These are phyloP conservation scores for Psophia crepitans DNA, from an alignment of 2,113 vertebrate species.

Conservation along the genomic window DNA sequence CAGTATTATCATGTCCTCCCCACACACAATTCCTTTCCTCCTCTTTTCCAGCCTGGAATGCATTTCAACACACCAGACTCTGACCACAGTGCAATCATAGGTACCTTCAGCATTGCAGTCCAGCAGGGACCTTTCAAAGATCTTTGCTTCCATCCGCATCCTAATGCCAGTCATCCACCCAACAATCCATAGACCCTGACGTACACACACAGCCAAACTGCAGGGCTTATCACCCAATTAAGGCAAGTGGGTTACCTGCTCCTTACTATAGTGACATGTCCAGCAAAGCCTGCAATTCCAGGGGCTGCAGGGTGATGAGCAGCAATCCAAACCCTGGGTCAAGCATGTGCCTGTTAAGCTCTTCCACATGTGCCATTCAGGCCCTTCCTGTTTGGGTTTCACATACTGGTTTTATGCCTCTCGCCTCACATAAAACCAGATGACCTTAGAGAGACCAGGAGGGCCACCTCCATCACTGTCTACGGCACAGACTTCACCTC, in stretches of 20 bases:
- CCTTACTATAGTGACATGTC: background rate
- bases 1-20: constrained; percentile 50
- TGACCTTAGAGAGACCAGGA: constrained; percentile 10
- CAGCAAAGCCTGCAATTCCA: background rate
- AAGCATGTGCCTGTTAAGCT: constrained; percentile 31
- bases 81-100: background rate
- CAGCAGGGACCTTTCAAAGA: background rate
- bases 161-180: background rate
- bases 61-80: constrained; percentile 26
- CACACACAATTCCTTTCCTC: background rate
- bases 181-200: background rate
- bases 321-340: background rate
- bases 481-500: background rate
- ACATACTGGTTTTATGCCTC: background rate
- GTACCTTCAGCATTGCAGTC: background rate
- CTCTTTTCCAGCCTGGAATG: constrained; percentile 2
- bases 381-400: constrained; percentile 56
- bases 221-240: background rate
- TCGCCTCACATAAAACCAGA: constrained; percentile 37
- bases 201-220: background rate
- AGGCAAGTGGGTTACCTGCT: background rate
- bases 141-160: background rate
- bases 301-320: background rate
- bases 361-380: constrained; percentile 58
- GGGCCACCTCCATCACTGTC: constrained; percentile 3